These are phyloP conservation scores for Stictonetta naevosa DNA, from an alignment of 2,113 vertebrate genomes.

Conservation along the genomic window DNA sequence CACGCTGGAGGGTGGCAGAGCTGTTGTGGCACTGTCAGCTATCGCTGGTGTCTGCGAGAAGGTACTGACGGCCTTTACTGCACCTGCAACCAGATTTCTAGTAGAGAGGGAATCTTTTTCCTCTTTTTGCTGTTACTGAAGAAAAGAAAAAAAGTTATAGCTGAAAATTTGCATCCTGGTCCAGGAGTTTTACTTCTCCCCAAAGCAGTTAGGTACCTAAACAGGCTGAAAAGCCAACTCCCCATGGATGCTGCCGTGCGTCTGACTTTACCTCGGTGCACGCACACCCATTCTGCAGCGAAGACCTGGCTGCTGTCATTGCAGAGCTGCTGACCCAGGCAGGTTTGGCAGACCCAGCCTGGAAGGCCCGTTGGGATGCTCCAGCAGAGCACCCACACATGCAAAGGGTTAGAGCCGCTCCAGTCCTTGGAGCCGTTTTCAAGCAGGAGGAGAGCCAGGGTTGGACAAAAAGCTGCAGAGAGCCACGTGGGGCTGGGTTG, in stretches of 20 bases:
- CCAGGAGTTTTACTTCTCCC: not conserved
- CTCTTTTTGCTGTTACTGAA: too few species aligned
- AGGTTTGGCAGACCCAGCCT: not conserved
- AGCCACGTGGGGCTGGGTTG: not conserved
- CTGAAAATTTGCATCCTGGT: not conserved
- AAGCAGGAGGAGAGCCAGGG: not conserved
- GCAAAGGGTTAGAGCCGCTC: not conserved
- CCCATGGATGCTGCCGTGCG: not conserved
- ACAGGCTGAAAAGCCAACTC: not conserved
- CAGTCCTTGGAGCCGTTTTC: rapidly evolving
- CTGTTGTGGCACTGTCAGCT: not conserved
- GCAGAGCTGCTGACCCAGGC: not conserved
- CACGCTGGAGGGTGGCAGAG: not conserved
- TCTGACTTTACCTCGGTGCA: not conserved
- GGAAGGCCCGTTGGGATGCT: not conserved
- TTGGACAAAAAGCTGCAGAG: not conserved
- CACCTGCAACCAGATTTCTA: not conserved
- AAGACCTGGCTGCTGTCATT: not conserved
- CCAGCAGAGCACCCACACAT: not conserved
- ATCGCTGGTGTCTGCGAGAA: not conserved
- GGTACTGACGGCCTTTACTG: not conserved
- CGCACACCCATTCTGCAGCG: rapidly evolving
- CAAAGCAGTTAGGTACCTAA: not conserved
- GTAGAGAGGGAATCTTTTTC: not conserved
- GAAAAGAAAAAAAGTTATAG: not conserved